These are phyloP conservation scores for Tenodera sinensis DNA, from an alignment of 2,888 invertebrate species.

Conservation along the genomic window DNA sequence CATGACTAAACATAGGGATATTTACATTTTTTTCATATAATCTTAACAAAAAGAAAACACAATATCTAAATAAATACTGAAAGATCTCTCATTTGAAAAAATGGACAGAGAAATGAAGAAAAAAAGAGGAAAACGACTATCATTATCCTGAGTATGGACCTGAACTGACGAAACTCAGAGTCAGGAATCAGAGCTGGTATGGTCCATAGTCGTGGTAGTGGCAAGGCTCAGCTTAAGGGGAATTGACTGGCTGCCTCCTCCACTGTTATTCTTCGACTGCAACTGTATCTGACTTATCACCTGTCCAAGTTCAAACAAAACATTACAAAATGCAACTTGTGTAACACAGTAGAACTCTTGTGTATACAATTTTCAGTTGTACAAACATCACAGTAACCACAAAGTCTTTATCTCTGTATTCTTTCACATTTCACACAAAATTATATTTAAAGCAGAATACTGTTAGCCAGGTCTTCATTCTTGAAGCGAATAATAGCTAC, in stretches of 20 bases:
- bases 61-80: neutral
- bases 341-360: no score
- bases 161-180: neutral
- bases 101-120: neutral
- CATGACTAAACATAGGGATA: neutral
- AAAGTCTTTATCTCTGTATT: no score
- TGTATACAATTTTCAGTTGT: no score
- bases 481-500: no score
- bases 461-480: no score
- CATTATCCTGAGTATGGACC: conserved; percentile 10
- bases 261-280: conserved; percentile 3
- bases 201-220: neutral
- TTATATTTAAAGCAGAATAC: no score
- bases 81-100: neutral
- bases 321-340: no score
- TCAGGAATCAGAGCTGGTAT: neutral
- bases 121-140: neutral
- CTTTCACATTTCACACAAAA: no score
- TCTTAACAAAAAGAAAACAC: neutral
- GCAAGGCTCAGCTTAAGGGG: conserved; percentile 9
- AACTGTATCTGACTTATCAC: conserved; percentile 13
- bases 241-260: neutral
- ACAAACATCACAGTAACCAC: no score
- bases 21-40: neutral
- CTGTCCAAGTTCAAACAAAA: neutral